Evolutionary conservation across 2,888 invertebrate species (phyloP), one percentile per base, ranked within the genome.

Genomic region (Lottia gigantea): DNA sequence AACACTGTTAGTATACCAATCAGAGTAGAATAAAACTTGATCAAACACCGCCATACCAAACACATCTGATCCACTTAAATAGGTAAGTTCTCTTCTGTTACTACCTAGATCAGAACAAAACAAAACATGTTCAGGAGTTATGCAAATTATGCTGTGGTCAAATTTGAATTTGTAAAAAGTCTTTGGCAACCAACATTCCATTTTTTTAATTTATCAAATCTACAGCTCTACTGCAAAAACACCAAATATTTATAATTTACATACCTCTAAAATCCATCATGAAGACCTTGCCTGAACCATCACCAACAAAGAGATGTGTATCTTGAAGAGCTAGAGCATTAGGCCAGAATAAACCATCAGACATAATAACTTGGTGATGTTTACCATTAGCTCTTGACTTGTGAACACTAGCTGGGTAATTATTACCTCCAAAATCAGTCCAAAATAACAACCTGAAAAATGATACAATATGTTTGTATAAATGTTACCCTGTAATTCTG

Each of bases 401-500:
- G 46, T 78, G 68, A 47, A 82, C 78, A 47, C 78, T 76, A n/a
- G 80, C 72, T 11, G 73, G 72, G 8, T 79, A 74, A 49, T 73
- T 71, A 47, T 78, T 76, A 25, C 72, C 72, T 14, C 80, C 81
- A 66, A 80, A 79, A 72, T 85, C 84, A 2, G 81, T 81, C 83
- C 84, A 85, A 70, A 80, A 83, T 65, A 85, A 66, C 74, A 78
- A 76, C 66, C 85, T 85, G 65, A 19, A 65, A 69, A 40, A 16
- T 68, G 16, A 73, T 40, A 55, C 26, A 45, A 61, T 15, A 15
- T 16, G 11, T 31, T n/a, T n/a, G n/a, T n/a, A n/a, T n/a, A n/a
- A n/a, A n/a, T n/a, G n/a, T n/a, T n/a, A n/a, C n/a, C n/a, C n/a
- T n/a, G n/a, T n/a, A n/a, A n/a, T n/a, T n/a, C n/a, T n/a, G n/a